Percentiles rank a stretch among this genome's conserved stretches.
These are phyloP conservation scores for Meteorus sp. DNA, from an alignment of 1,140 invertebrate species.

Conservation along the genomic window DNA sequence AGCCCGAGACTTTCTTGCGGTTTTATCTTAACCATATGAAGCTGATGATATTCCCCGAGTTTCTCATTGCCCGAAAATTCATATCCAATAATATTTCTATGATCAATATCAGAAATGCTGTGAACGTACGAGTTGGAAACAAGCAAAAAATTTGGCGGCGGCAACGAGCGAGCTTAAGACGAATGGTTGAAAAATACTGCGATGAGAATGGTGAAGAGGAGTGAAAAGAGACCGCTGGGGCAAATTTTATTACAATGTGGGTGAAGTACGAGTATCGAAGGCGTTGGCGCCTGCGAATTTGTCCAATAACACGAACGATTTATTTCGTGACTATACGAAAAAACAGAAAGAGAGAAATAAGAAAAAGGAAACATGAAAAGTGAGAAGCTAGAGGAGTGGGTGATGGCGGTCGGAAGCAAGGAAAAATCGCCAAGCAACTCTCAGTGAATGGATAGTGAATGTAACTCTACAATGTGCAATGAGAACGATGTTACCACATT, in stretches of 20 bases:
- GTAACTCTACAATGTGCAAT: background rate
- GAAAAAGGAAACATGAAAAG: background rate
- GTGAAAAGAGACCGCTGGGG: constrained; percentile 11
- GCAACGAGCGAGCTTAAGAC: background rate
- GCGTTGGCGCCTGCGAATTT: constrained; percentile 29
- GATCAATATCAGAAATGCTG: background rate
- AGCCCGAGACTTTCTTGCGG: too few species aligned
- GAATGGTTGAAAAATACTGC: background rate
- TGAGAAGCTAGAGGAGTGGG: background rate
- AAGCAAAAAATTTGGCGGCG: background rate
- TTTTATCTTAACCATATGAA: too few species aligned
- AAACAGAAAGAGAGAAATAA: constrained; percentile 1
- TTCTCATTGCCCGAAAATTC: too few species aligned
- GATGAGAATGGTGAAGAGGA: too few species aligned
- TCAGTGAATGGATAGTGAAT: background rate
- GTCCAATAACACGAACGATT: constrained; percentile 35
- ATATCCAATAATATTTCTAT: too few species aligned
- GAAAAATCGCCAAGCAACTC: background rate
- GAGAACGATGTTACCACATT: background rate
- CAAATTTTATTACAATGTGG: constrained; percentile 35
- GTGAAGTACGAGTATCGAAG: constrained; percentile 29
- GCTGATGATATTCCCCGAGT: too few species aligned
- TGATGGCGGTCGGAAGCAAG: background rate
- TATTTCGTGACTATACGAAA: constrained; percentile 27
- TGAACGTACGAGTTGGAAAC: background rate